These are phyloP conservation scores for Parelbella ahira DNA, from an alignment of 2,888 invertebrate species.

Conservation along the genomic window DNA sequence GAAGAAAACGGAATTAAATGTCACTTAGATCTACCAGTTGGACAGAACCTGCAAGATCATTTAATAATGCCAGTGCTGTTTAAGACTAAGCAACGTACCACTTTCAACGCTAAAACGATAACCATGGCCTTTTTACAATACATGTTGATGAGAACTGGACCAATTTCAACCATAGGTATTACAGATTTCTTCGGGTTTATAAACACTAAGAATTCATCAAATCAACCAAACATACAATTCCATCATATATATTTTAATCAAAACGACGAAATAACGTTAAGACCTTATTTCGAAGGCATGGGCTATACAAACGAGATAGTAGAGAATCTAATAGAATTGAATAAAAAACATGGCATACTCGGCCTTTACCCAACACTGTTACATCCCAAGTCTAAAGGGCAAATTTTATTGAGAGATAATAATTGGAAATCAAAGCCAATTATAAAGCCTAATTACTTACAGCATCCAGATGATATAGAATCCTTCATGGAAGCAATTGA, in stretches of 20 bases:
- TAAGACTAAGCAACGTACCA: slow-evolving; percentile 33
- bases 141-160: slow-evolving; percentile 66
- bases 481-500: slow-evolving; percentile 60
- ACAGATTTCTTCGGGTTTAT: slow-evolving; percentile 75
- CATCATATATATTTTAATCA: slow-evolving; percentile 51
- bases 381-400: slow-evolving; percentile 78
- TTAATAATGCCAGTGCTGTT: slow-evolving; percentile 47
- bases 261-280: slow-evolving; percentile 40
- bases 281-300: slow-evolving; percentile 37
- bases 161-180: slow-evolving; percentile 58
- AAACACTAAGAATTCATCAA: slow-evolving; percentile 55
- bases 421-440: slow-evolving; percentile 68
- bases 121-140: slow-evolving; percentile 62
- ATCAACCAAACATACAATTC: slow-evolving; percentile 75
- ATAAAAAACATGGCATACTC: slow-evolving; percentile 48
- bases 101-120: slow-evolving; percentile 35
- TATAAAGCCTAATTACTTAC: slow-evolving; percentile 82
- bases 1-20: slow-evolving; percentile 48
- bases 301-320: slow-evolving; percentile 47
- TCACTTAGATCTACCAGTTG: slow-evolving; percentile 61
- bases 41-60: slow-evolving; percentile 77
- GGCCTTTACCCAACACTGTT: slow-evolving; percentile 56
- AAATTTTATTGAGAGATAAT: slow-evolving; percentile 74
- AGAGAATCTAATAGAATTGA: slow-evolving; percentile 40
- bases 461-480: slow-evolving; percentile 73